Base-by-base conservation (phyloP, 2,888 invertebrate genomes). In the Nemurella pictetii region DNA sequence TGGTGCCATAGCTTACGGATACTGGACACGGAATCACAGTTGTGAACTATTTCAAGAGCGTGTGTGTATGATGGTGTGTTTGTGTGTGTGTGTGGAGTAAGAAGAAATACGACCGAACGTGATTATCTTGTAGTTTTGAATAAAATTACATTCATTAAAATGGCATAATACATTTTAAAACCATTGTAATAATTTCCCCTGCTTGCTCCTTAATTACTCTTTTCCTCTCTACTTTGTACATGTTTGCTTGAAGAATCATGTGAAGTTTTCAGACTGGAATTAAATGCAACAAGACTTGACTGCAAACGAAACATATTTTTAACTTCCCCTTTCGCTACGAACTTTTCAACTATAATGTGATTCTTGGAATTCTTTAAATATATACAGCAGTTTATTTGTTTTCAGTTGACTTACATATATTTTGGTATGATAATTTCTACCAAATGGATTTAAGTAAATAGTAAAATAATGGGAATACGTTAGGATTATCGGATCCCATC, bases 1-100 rank as follows among this genome's bases (percentile, higher is more conserved):
- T 92, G 92, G 92, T 93, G 93, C 93, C 93, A 93, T 92, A 92
- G 91, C 92, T 91, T 90, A 91, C 91, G 91, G 89, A 87, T 72
- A 20, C n/a, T 25, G 12, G 9, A 9, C 26, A 26, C 75, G 4
- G 25, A 20, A 12, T 20, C 3, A 55, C 20, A 55, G 9, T 20
- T 55, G 55, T 20, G 20, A 55, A 55, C 15, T 20, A 55, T 55
- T 55, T 55, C 55, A 55, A 12, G 55, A 55, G 3, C 55, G 55
- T 55, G 55, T 55, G 9, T 55, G 55, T 32, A 9, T 32, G 32
- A n/a, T n/a, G n/a, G n/a, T n/a, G n/a, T n/a, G n/a, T n/a, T n/a
- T n/a, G n/a, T n/a, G n/a, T n/a, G n/a, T n/a, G n/a, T n/a, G n/a
- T n/a, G 20, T 55, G 20, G 9, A 20, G 9, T 2, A 7, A 55